Evolutionary conservation across 2,797 vertebrate species (phyloP).

Genomic region (Agapornis canus): DNA sequence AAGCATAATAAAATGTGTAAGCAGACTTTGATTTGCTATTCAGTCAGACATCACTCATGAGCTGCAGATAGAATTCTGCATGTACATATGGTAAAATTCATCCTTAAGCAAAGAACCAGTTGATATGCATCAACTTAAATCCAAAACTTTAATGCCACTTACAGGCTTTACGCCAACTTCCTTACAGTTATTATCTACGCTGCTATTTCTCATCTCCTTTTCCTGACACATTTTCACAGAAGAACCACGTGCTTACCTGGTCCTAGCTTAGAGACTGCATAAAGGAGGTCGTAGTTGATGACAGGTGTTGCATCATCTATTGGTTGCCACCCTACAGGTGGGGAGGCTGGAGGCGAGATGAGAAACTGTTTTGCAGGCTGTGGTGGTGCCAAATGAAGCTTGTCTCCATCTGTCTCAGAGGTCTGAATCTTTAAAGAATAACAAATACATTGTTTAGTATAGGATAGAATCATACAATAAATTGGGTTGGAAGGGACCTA

Average conservation of each 20-base stretch:
- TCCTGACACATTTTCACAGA: not conserved
- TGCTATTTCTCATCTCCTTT: not conserved
- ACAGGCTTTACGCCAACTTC: not conserved
- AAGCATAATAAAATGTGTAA: not conserved
- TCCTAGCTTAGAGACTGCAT: conserved; percentile 85
- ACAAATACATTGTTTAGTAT: not conserved
- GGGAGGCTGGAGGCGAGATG: conserved; percentile 88
- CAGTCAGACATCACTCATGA: not conserved
- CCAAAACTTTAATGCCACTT: not conserved
- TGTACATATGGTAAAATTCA: not conserved
- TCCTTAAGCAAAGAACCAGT: not conserved
- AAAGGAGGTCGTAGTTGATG: conserved; percentile 89
- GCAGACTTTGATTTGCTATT: not conserved
- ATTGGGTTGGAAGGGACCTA: not conserved
- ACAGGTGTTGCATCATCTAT: conserved; percentile 85
- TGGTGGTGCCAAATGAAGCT: conserved; percentile 87
- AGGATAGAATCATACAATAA: not conserved
- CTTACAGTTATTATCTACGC: not conserved
- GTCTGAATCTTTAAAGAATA: conserved; percentile 81
- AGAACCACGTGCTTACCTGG: conserved; percentile 76
- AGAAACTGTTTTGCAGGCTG: conserved; percentile 89
- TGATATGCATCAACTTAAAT: not conserved
- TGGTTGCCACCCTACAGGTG: conserved; percentile 86
- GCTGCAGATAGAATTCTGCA: not conserved
- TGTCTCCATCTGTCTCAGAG: conserved; percentile 83